Evolutionary conservation across 1,140 invertebrate genomes (phyloP), one percentile per base, ranked within the genome.

Genomic region (Drosophila busckii): DNA sequence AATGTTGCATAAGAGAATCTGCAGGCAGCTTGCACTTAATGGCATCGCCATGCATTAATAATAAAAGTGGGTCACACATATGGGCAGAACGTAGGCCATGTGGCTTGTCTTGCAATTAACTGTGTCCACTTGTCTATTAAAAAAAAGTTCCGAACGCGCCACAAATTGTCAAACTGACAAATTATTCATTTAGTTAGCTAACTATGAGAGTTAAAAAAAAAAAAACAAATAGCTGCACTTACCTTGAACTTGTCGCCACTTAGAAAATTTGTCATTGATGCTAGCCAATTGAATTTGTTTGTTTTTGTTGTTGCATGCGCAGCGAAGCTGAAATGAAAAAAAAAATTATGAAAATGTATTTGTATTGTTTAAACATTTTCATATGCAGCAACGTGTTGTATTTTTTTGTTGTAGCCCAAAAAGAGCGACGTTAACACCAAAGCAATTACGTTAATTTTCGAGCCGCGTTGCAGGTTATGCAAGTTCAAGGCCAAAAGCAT

Each of bases 401-500:
- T 9, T 9, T 5, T 3, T 9, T 16, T 23, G 29, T 46, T 41
- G 35, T 13, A 53, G 62, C 41, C 62, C 46, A 53, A 68, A 62
- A 63, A 44, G 48, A 65, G 38, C 53, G 68, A 61, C 53, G n/a
- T 25, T 53, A 17, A 34, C 49, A 19, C 7, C 22, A 55, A 66
- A 73, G 58, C 76, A 80, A 78, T 78, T 78, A 78, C 71, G 71
- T 64, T 42, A 29, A 38, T 56, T 46, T 60, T 41, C 15, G 32
- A 34, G 59, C 22, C 56, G 48, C 48, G 20, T n/a, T 62, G 46
- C 71, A 67, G 71, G 71, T 78, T 78, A 78, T 71, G 73, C 71
- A 78, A 80, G 71, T 78, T 78, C 71, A 78, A 80, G 71, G 71
- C 68, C 58, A 80, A 64, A 78, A 76, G 49, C n/a, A n/a, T 73